A percentile compares a stretch with the other conserved stretches of the same genome.
Evolutionary conservation across 2,797 vertebrate species (phyloP).

Genomic region (Psittacula echo): DNA sequence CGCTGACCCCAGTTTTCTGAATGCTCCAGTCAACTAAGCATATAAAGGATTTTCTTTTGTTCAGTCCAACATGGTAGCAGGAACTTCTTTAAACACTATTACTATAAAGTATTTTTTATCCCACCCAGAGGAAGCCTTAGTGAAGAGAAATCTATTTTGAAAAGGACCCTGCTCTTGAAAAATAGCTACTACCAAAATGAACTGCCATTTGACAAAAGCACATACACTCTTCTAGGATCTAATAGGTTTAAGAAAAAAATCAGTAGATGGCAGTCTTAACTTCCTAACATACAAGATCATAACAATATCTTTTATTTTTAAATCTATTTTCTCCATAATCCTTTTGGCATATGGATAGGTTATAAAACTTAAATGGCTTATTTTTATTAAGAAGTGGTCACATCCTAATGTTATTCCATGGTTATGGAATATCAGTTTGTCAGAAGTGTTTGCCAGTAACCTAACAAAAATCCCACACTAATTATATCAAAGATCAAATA

Average conservation of each 20-base stretch:
- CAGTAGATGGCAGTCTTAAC: slow-evolving; percentile 97
- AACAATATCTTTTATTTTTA: slow-evolving; percentile 29
- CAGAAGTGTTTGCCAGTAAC: slow-evolving; percentile 49
- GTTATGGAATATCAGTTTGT: slow-evolving; percentile 47
- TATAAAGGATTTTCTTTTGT: not conserved
- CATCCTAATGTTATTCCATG: slow-evolving; percentile 34
- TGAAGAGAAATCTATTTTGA: slow-evolving; percentile 69
- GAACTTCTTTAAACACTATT: slow-evolving; percentile 29
- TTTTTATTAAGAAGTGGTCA: slow-evolving; percentile 58
- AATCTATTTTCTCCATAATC: slow-evolving; percentile 1
- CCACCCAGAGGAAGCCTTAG: slow-evolving; percentile 10
- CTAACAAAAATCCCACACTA: slow-evolving; percentile 27
- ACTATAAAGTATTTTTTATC: slow-evolving; percentile 37
- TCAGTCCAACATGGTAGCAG: not conserved
- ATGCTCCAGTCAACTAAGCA: not conserved
- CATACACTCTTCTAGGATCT: slow-evolving; percentile 57
- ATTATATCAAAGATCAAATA: slow-evolving; percentile 37
- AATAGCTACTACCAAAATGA: slow-evolving; percentile 76
- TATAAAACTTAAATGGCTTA: slow-evolving; percentile 42
- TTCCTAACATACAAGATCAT: slow-evolving; percentile 71
- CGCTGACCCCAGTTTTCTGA: slow-evolving; percentile 35
- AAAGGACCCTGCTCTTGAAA: slow-evolving; percentile 76
- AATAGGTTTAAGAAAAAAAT: slow-evolving; percentile 76
- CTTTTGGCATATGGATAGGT: slow-evolving; percentile 10
- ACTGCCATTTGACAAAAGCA: slow-evolving; percentile 71